These are phyloP conservation scores for Diorhabda sublineata DNA, from an alignment of 1,140 invertebrate species.

Conservation along the genomic window DNA sequence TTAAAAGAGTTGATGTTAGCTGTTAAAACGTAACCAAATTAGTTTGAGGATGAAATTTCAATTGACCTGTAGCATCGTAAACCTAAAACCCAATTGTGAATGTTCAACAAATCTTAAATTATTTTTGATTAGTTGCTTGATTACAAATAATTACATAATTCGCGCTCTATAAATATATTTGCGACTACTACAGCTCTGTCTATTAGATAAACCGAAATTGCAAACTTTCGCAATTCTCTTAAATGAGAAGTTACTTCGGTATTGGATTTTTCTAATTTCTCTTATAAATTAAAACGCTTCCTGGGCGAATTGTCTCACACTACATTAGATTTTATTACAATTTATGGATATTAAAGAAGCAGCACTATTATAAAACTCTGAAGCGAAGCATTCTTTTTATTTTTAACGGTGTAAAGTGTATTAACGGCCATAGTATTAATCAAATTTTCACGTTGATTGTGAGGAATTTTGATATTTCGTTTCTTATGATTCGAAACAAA, in stretches of 20 bases:
- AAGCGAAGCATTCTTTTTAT: conserved; percentile 4
- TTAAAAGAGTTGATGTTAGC: too few relatives aligned
- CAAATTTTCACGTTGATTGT: too few relatives aligned
- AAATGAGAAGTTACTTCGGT: conserved; percentile 3
- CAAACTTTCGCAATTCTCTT: neutral
- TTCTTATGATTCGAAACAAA: too few relatives aligned
- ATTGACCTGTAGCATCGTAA: too few relatives aligned
- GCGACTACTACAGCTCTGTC: neutral
- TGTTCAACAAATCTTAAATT: too few relatives aligned
- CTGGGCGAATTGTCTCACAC: conserved; percentile 23
- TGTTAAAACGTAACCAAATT: too few relatives aligned
- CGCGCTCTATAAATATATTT: too few relatives aligned
- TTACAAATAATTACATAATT: too few relatives aligned
- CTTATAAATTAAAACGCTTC: conserved; percentile 25
- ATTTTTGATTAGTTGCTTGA: too few relatives aligned
- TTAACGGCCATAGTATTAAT: neutral
- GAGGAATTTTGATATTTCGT: too few relatives aligned
- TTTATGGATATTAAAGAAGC: conserved; percentile 29
- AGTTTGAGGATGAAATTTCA: too few relatives aligned
- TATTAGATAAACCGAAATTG: neutral
- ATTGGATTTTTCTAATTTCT: conserved; percentile 18
- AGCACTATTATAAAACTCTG: conserved; percentile 14
- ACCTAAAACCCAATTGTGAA: too few relatives aligned
- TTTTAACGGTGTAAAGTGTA: neutral
- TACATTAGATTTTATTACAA: conserved; percentile 28